Evolutionary conservation across 2,797 vertebrate genomes (phyloP).

Genomic region (Sebastes iracundus): DNA sequence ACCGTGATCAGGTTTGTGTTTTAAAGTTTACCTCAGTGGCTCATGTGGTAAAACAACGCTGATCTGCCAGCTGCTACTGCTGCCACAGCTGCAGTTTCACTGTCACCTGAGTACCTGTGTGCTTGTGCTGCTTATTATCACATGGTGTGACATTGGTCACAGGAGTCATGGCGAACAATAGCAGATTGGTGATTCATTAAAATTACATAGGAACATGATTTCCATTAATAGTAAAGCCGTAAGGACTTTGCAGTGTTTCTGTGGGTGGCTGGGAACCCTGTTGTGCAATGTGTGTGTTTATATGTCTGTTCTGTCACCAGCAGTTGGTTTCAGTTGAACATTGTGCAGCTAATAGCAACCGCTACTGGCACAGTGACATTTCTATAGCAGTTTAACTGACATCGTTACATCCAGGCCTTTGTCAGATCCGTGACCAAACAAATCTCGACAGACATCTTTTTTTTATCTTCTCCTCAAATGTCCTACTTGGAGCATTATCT

Average conservation of each 20-base stretch:
- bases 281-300: background rate
- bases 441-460: background rate
- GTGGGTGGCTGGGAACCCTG: background rate
- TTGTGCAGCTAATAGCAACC: background rate
- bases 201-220: background rate
- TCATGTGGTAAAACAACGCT: background rate
- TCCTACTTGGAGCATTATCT: background rate
- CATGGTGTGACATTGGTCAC: background rate
- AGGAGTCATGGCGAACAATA: background rate
- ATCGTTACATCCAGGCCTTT: background rate
- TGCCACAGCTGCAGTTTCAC: slow-evolving; percentile 23
- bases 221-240: background rate
- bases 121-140: background rate
- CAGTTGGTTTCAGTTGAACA: background rate
- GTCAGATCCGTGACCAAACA: background rate
- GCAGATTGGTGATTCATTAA: background rate
- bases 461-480: background rate
- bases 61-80: slow-evolving; percentile 16
- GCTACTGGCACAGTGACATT: background rate
- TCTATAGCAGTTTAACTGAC: background rate
- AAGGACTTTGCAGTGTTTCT: background rate
- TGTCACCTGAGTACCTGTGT: slow-evolving; percentile 11
- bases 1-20: background rate
- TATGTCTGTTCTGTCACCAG: background rate
- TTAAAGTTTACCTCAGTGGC: background rate